These are phyloP conservation scores for Tamias sibiricus DNA, from an alignment of 2,113 vertebrate genomes.

Conservation along the genomic window DNA sequence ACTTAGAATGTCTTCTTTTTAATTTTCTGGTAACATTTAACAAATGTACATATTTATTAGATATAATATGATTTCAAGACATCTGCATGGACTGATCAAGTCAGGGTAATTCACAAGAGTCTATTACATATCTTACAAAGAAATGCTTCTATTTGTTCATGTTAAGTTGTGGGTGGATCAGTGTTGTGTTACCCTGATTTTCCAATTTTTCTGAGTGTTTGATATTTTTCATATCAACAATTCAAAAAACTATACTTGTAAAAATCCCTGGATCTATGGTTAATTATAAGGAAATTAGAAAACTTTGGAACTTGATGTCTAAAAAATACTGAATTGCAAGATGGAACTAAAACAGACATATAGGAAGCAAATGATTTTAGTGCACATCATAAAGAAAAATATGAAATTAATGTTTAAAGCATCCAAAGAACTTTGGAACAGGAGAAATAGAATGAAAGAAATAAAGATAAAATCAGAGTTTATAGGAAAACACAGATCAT, in stretches of 20 bases:
- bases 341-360: background rate
- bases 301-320: slow-evolving; percentile 1
- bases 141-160: background rate
- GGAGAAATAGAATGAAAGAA: background rate
- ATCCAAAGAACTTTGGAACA: background rate
- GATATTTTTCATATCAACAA: slow-evolving; percentile 11
- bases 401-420: background rate
- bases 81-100: background rate
- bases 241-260: background rate
- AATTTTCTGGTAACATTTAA: too few species aligned
- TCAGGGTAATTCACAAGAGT: background rate
- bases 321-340: background rate
- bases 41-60: background rate
- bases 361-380: slow-evolving; percentile 19
- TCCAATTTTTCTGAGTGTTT: slow-evolving; percentile 25
- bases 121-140: background rate
- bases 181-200: background rate
- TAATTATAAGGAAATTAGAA: slow-evolving; percentile 4
- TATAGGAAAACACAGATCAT: background rate
- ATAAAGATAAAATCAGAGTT: slow-evolving; percentile 21
- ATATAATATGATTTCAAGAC: background rate
- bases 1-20: background rate
- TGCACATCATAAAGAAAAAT: slow-evolving; percentile 20
- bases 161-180: background rate
- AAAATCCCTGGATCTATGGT: background rate